Evolutionary conservation across 2,113 vertebrate species (phyloP).

Genomic region (Pelodiscus sinensis): DNA sequence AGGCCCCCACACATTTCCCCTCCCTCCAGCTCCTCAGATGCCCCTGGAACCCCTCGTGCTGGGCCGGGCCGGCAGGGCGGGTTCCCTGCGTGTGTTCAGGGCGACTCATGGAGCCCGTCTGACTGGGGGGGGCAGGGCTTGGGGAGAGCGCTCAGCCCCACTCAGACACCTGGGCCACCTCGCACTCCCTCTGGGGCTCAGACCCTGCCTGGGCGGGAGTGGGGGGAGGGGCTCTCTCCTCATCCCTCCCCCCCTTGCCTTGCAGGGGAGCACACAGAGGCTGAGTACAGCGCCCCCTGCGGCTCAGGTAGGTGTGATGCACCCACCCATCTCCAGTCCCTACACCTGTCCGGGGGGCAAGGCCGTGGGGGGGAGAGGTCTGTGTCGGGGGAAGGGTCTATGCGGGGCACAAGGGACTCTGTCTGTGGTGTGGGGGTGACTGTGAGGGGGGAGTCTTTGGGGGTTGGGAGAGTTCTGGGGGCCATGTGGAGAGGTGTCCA

Average conservation of each 20-base stretch:
- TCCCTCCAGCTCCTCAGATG: not conserved
- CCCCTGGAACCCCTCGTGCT: not conserved
- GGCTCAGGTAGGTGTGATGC: too few species aligned
- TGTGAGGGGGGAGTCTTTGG: not conserved
- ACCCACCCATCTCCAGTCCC: accelerated
- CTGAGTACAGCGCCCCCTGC: constrained; percentile 29
- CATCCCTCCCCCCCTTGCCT: accelerated
- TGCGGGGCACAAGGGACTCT: not conserved
- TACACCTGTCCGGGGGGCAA: too few species aligned
- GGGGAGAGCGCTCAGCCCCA: not conserved
- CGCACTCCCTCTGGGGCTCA: too few species aligned
- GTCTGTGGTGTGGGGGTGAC: not conserved
- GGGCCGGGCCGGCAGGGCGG: not conserved
- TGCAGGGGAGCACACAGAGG: constrained; percentile 47
- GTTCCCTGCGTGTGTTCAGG: not conserved
- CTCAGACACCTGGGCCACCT: not conserved
- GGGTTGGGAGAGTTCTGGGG: not conserved
- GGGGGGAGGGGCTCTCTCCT: not conserved
- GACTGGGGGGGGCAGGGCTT: not conserved
- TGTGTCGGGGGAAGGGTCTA: too few species aligned
- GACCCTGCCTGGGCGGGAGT: not conserved
- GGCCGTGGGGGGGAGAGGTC: too few species aligned
- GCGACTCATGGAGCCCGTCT: not conserved
- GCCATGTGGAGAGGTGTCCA: not conserved
- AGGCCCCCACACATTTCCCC: not conserved